Conservation (phyloP, 37 sponge, comb jelly and placozoan species). For the Diacarnus erythraeanus region DNA sequence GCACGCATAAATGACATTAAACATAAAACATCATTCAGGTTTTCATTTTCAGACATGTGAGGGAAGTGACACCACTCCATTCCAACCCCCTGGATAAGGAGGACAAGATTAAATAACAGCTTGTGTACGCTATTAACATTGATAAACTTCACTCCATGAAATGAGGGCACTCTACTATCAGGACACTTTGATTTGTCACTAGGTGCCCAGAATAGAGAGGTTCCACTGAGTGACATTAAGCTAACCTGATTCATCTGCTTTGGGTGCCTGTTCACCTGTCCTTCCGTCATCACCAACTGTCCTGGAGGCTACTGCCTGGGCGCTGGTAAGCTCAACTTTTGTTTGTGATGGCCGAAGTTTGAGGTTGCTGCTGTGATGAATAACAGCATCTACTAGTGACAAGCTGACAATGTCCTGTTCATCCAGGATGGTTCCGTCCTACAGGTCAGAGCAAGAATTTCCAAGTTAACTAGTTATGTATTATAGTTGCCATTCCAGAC, state of each 20-base stretch:
- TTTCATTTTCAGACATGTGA: not conserved
- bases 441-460: not conserved
- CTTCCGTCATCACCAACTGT: not conserved
- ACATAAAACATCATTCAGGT: not conserved
- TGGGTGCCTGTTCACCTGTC: not conserved
- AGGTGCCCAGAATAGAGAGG: too few relatives aligned
- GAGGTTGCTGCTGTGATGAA: constrained; percentile 28
- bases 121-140: too few relatives aligned
- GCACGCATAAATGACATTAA: not conserved
- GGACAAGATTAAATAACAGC: too few relatives aligned
- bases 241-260: constrained; percentile 22
- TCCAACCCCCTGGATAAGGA: too few relatives aligned
- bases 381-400: constrained; percentile 82
- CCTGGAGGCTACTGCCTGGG: not conserved
- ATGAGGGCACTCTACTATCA: too few relatives aligned
- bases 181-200: too few relatives aligned
- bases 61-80: not conserved
- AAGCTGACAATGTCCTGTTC: constrained; percentile 60
- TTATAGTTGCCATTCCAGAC: not conserved
- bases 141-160: too few relatives aligned
- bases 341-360: constrained; percentile 37
- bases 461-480: not conserved
- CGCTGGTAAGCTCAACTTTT: constrained; percentile 18
- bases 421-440: constrained; percentile 79
- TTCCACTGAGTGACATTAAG: too few relatives aligned